Conservation (phyloP, 1,140 invertebrate species). For the Drosophila biarmipes region DNA sequence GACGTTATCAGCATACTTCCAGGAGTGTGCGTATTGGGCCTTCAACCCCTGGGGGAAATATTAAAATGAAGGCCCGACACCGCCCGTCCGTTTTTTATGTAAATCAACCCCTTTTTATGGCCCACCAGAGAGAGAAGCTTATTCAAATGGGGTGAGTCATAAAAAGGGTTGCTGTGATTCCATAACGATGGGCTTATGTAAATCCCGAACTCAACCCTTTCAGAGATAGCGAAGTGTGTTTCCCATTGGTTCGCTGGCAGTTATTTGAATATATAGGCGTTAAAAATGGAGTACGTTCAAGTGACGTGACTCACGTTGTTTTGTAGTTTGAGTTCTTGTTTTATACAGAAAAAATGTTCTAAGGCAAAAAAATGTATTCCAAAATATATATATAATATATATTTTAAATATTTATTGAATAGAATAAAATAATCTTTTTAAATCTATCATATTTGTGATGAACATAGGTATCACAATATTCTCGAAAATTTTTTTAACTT, state of each 20-base stretch:
- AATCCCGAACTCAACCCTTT: slow-evolving; percentile 70
- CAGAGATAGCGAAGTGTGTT: slow-evolving; percentile 11
- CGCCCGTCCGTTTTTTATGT: slow-evolving; percentile 62
- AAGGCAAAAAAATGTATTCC: too few species aligned
- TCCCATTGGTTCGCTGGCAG: slow-evolving; percentile 49
- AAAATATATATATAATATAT: too few species aligned
- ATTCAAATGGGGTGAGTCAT: slow-evolving; percentile 64
- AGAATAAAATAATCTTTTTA: too few species aligned
- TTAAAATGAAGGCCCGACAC: slow-evolving; percentile 68
- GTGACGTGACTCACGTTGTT: not conserved
- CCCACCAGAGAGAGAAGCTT: slow-evolving; percentile 55
- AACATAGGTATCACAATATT: too few species aligned
- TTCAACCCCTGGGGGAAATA: slow-evolving; percentile 62
- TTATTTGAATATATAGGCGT: slow-evolving; percentile 51
- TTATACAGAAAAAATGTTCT: too few species aligned
- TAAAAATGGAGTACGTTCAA: slow-evolving; percentile 59
- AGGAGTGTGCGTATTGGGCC: slow-evolving; percentile 59
- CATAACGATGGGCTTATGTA: slow-evolving; percentile 67
- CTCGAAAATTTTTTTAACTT: too few species aligned
- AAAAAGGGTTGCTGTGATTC: slow-evolving; percentile 78
- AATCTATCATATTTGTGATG: too few species aligned
- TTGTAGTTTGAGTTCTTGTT: too few species aligned
- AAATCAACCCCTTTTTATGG: slow-evolving; percentile 74
- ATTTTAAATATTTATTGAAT: not conserved
- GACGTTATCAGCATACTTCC: slow-evolving; percentile 54